phyloP scores from a whole-genome alignment of 2,113 vertebrate species.

The Callionymus lyra region DNA sequence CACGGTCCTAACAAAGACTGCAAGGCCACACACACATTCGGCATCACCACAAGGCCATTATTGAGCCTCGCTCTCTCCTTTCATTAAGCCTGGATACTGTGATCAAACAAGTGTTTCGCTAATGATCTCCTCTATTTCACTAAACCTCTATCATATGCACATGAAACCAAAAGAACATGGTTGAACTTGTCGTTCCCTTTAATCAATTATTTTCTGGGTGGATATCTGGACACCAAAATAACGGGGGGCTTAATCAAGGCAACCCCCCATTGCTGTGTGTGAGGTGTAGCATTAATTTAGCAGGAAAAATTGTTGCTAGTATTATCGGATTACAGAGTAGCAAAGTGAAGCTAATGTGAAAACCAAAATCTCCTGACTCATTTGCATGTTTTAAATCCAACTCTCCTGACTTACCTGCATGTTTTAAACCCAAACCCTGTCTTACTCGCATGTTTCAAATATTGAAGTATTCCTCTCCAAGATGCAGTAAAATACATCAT shows the following conservation, averaged over 20 bases:
- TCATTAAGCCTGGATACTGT: slow-evolving; percentile 47
- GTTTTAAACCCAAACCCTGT: no score
- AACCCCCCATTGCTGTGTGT: not conserved
- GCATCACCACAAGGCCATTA: slow-evolving; percentile 38
- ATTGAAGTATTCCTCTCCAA: no score
- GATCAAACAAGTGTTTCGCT: slow-evolving; percentile 53
- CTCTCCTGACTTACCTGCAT: no score
- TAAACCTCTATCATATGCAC: slow-evolving; percentile 42
- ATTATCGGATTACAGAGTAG: no score
- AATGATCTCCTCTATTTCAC: slow-evolving; percentile 38
- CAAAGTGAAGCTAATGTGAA: no score
- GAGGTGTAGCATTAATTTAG: no score
- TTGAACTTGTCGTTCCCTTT: slow-evolving; percentile 7
- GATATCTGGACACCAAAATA: slow-evolving; percentile 23
- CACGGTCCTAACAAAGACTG: slow-evolving; percentile 11
- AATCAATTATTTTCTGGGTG: slow-evolving; percentile 31
- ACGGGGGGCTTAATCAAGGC: not conserved
- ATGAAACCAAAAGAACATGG: slow-evolving; percentile 14
- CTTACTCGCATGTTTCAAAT: no score
- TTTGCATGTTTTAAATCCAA: no score
- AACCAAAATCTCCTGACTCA: no score
- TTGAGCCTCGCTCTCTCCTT: slow-evolving; percentile 31
- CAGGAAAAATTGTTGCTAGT: no score
- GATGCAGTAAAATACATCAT: no score
- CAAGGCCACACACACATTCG: not conserved